Base-by-base conservation (phyloP, 2,888 invertebrate genomes). In the Belgica antarctica region DNA sequence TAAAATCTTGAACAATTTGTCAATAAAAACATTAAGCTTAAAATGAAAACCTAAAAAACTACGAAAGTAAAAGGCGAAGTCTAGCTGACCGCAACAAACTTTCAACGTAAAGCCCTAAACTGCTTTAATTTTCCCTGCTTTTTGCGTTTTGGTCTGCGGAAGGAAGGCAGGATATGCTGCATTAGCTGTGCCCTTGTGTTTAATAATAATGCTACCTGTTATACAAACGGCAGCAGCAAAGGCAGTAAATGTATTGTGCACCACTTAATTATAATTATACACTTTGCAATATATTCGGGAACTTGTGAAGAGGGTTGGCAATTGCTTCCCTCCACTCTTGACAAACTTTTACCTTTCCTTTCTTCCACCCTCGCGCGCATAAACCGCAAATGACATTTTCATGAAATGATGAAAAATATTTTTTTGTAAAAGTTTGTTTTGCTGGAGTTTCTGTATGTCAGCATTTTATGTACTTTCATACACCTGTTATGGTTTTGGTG, bases 251-350 rank as follows among this genome's bases (percentile, higher is more conserved):
- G 17, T 17, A 47, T 22, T 41, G 66, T 47, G 47, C 31, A 47
- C 68, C 47, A 68, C 68, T 68, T 68, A 68, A 68, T 68, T 47
- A 57, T 68, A 68, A 68, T 68, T 57, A 68, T 57, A 68, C 68
- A 68, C 68, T 57, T 59, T 65, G 65, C 65, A 36, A 46, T n/a
- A n/a, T n/a, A n/a, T n/a, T 59, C 24, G 1, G 25, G 46, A 7
- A 46, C 12, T 3, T 5, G n/a, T 61, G 34, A 31, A 31, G 31
- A 27, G 61, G 15, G 34, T 63, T 63, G 22, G n/a, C n/a, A n/a
- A n/a, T n/a, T n/a, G n/a, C n/a, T n/a, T n/a, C 63, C 47, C 46
- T 68, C 68, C 52, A 22, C 27, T n/a, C n/a, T n/a, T n/a, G n/a
- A n/a, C n/a, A n/a, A n/a, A n/a, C n/a, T 57, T 17, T 46, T 15